Evolutionary conservation across 2,888 invertebrate genomes (phyloP), one percentile per base, ranked within the genome.

Genomic region (Cybosia mesomella): DNA sequence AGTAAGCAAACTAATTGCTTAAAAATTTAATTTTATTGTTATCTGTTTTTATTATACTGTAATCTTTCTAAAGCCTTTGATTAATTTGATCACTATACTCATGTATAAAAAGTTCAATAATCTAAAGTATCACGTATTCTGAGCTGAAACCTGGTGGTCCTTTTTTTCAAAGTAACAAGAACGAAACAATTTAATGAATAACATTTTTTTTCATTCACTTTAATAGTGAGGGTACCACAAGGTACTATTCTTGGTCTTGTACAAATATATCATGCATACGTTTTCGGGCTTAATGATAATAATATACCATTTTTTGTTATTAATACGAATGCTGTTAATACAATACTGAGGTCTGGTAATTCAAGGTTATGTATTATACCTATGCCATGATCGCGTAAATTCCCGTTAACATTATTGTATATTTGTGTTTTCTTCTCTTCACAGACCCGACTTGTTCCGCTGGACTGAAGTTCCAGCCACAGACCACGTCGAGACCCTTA

Each of bases 401-500:
- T n/a, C n/a, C n/a, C n/a, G n/a, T n/a, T n/a, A n/a, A n/a, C n/a
- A n/a, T n/a, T n/a, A n/a, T n/a, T n/a, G n/a, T n/a, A n/a, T n/a
- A n/a, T n/a, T n/a, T n/a, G n/a, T n/a, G n/a, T n/a, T n/a, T n/a
- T 4, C 28, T 32, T 32, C 21, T 53, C 28, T 32, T 63, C 7
- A 0, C 88, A 94, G 99, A 73, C 99, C 99, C 13, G 99, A 99
- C 92, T 95, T 99, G 82, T 98, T 99, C 90, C 97, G 98, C 83
- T 99, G 97, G 96, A 95, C 97, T 80, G 96, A 96, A 71, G 95
- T 99, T 67, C 96, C 97, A 64, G 97, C 97, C 62, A 95, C 96
- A 61, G 97, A 97, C 87, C 98, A 98, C 92, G 97, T 99, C 87
- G 98, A 98, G 88, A 99, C 99, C 87, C 96, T 99, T 80, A 99